Percentiles rank a stretch among this genome's conserved stretches.
phyloP scores from a whole-genome alignment of 1,140 invertebrate genomes.

The Cotesia chilonis region DNA sequence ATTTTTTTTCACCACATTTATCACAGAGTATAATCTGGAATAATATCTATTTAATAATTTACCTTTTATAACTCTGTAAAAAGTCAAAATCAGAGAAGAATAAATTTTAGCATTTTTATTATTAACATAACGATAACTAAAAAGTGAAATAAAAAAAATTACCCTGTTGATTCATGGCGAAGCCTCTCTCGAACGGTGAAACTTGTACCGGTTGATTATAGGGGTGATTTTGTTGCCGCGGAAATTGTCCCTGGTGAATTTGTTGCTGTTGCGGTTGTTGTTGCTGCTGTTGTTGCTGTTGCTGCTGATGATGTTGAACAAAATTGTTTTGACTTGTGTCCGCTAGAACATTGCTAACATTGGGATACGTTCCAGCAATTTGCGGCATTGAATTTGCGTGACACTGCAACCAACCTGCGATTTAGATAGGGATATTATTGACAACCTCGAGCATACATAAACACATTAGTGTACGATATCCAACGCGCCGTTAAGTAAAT shows the following conservation, averaged over 20 bases:
- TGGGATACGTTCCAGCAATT: conserved; percentile 43
- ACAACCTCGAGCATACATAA: conserved; percentile 1
- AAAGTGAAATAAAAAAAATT: conserved; percentile 22
- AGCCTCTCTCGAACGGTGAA: conserved; percentile 21
- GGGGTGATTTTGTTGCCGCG: background rate
- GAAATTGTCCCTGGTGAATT: conserved; percentile 17
- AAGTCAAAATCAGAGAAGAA: too few relatives aligned
- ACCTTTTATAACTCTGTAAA: too few relatives aligned
- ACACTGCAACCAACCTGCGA: conserved; percentile 40
- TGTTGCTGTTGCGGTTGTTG: conserved; percentile 40
- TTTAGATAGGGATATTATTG: conserved; percentile 14
- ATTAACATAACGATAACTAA: background rate
- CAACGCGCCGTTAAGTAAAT: conserved; percentile 10
- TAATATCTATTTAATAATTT: too few relatives aligned
- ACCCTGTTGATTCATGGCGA: conserved; percentile 42
- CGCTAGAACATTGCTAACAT: conserved; percentile 44
- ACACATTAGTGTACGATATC: conserved; percentile 19
- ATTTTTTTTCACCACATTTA: too few relatives aligned
- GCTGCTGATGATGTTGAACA: conserved; percentile 44
- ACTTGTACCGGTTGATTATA: conserved; percentile 36
- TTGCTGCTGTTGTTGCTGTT: conserved; percentile 37
- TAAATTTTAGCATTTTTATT: background rate
- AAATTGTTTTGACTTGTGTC: conserved; percentile 51
- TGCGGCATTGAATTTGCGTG: conserved; percentile 39
- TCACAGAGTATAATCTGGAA: too few relatives aligned